These are phyloP conservation scores for Eretmocerus hayati DNA, from an alignment of 2,888 invertebrate genomes.

Conservation along the genomic window DNA sequence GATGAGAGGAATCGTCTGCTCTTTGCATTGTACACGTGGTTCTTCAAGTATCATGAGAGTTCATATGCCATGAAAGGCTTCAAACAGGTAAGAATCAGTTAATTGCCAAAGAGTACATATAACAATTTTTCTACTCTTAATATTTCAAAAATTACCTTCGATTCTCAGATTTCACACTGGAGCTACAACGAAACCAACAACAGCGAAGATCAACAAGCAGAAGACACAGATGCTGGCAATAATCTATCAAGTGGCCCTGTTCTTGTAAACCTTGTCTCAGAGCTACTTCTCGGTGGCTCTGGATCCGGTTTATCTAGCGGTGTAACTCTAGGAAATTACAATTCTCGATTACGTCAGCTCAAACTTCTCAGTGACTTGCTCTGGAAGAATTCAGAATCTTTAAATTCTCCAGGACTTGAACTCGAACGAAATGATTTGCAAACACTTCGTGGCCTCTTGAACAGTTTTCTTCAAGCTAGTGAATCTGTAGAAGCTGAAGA, in stretches of 20 bases:
- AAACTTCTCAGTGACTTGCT: slow-evolving; percentile 50
- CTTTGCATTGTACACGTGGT: slow-evolving; percentile 27
- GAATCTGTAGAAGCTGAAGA: slow-evolving; percentile 18
- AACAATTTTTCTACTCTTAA: background rate
- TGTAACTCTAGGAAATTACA: slow-evolving; percentile 50
- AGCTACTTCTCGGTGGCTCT: slow-evolving; percentile 29
- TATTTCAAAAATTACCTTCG: slow-evolving; percentile 1
- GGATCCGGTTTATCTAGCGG: slow-evolving; percentile 31
- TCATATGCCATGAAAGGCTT: slow-evolving; percentile 29
- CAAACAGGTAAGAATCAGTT: slow-evolving; percentile 12
- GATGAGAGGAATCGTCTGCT: slow-evolving; percentile 25
- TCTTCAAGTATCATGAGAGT: slow-evolving; percentile 26
- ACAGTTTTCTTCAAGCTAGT: slow-evolving; percentile 25
- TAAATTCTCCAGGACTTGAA: slow-evolving; percentile 48
- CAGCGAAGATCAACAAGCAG: too few relatives aligned
- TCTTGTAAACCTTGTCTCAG: slow-evolving; percentile 29
- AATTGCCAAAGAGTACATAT: background rate
- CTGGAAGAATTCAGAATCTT: slow-evolving; percentile 56
- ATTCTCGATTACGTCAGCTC: slow-evolving; percentile 49
- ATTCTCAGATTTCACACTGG: slow-evolving; percentile 26
- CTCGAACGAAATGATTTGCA: slow-evolving; percentile 36
- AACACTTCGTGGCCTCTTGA: slow-evolving; percentile 26
- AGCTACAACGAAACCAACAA: slow-evolving; percentile 15
- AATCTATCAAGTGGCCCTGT: slow-evolving; percentile 22
- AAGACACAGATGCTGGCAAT: background rate